Conservation (phyloP, 2,113 vertebrate species). For the Microcebus lehilahytsara region DNA sequence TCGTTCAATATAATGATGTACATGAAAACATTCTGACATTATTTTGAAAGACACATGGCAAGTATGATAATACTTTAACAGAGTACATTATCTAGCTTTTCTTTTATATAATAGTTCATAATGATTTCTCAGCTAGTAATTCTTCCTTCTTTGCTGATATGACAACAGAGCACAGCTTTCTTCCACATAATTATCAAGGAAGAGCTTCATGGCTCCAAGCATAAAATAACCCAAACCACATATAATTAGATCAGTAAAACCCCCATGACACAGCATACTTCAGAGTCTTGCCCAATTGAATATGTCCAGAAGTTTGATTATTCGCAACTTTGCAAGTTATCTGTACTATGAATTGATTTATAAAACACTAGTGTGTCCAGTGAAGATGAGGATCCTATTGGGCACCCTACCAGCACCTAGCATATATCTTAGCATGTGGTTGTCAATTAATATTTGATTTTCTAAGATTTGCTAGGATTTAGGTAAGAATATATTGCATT, state of each 20-base stretch:
- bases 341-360: background rate
- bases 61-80: background rate
- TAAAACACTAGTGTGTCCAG: background rate
- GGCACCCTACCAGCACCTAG: background rate
- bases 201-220: background rate
- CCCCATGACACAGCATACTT: background rate
- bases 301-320: background rate
- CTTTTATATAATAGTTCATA: background rate
- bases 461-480: background rate
- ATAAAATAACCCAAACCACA: background rate
- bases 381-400: background rate
- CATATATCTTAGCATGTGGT: background rate
- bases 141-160: constrained; percentile 14
- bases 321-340: background rate
- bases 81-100: background rate
- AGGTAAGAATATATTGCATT: background rate
- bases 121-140: background rate
- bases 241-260: background rate
- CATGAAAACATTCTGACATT: background rate
- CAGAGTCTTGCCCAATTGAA: background rate
- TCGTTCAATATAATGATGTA: background rate
- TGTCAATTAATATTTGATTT: background rate
- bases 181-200: background rate
- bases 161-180: background rate
- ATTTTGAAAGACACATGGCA: constrained; percentile 11